Evolutionary conservation across 2,797 vertebrate species (phyloP), one percentile per base, ranked within the genome.

Genomic region (Meda fulgida): DNA sequence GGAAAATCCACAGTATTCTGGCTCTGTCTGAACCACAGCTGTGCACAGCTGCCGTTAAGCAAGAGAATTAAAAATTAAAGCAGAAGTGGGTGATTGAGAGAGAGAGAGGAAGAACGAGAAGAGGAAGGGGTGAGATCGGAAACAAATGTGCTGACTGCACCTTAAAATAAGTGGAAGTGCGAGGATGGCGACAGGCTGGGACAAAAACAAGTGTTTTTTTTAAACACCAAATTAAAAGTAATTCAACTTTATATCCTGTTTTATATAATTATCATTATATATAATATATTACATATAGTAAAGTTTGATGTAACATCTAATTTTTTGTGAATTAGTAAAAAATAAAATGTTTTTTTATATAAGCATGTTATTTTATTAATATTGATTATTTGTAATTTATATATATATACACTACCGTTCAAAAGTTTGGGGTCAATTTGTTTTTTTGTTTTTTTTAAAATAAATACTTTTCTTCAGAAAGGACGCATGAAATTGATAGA

Each of bases 141-240:
- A 91, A 81, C 80, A 77, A 60, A 87, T 81, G 80, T 87, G 88
- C 89, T 91, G 86, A 92, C 81, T 70, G 46, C 48, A 86, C 81
- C 43, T 90, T 84, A 88, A 71, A 72, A 85, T 69, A 80, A 86
- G 82, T 23, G 77, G 76, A 84, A 84, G 76, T 88, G 83, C 63
- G 38, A 65, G 14, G 18, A 46, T 7, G 60, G 34, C 10, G 55
- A 43, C 86, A 87, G 84, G 86, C 48, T 85, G 87, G 89, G 90
- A 91, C 85, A 4, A 89, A 92, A n/a, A n/a, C n/a, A n/a, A n/a
- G 51, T 21, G 51, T 48, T 1, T 31, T 73, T 65, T 73, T 31
- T 73, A 40, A 14, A 26, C 69, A 26, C 6, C 21, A n/a, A 13
- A 3, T 26, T 46, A 71, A 70, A 71, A 71, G 29, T 48, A 9